Evolutionary conservation across 2,888 invertebrate species (phyloP), one percentile per base, ranked within the genome.

Genomic region (Thyatira batis): DNA sequence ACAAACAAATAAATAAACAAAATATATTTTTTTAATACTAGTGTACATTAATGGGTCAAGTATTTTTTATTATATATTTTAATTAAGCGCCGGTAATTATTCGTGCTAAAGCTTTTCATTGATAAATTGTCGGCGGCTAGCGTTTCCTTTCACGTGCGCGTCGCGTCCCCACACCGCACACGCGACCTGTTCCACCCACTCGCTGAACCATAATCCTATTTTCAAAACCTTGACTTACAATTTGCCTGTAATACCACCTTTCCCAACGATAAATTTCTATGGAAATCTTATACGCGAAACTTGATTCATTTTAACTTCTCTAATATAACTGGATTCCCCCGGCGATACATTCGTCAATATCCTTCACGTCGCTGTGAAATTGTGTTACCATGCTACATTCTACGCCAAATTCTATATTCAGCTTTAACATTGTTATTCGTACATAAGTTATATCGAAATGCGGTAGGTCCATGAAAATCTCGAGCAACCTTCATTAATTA

Each of bases 171-270:
- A 27, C 48, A 48, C 10, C 48, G 27, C 28, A 27, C 48, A 48
- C 48, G 48, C 48, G 48, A 48, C 45, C 17, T 39, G 39, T 39
- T 8, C 23, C 45, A 23, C 45, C 45, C 45, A 45, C 45, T n/a
- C 39, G 39, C 39, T 25, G 1, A 23, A 45, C 48, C 48, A 20
- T 48, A 48, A 48, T 48, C 48, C 48, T 11, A 48, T 48, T 48
- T 27, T 48, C 48, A 3, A 9, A 20, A 27, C 48, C 48, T 48
- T 48, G 48, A 48, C 48, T 17, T 45, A 45, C 6, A 39, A 39
- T 8, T 39, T 13, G n/a, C 39, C 6, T 17, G 17, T 39, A 8
- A 13, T 39, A 11, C 8, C 39, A 39, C 39, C 17, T 39, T 39
- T 39, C 39, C 1, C 1, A 17, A n/a, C 13, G 8, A 17, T 17